Percentiles rank a stretch among this genome's conserved stretches.
Conservation (phyloP, 2,888 invertebrate genomes). For the Drosophila vallismaia region DNA sequence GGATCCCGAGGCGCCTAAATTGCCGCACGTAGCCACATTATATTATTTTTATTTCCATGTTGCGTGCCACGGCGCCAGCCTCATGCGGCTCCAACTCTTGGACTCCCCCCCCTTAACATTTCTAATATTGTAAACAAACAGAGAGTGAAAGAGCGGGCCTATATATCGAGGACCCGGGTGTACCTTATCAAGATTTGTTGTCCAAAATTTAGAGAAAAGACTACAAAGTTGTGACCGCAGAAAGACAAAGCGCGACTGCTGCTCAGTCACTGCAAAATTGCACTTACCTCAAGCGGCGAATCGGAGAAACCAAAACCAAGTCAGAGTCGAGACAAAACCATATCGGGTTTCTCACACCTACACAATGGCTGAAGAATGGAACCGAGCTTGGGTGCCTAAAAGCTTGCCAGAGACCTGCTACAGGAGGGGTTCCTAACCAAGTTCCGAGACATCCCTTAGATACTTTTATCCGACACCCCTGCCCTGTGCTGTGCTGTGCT, state of each 20-base stretch:
- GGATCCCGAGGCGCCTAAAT: constrained; percentile 69
- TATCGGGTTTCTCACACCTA: constrained; percentile 76
- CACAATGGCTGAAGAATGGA: constrained; percentile 39
- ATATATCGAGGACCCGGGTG: not conserved
- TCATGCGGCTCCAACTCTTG: constrained; percentile 29
- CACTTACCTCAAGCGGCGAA: constrained; percentile 53
- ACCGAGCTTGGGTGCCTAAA: constrained; percentile 59
- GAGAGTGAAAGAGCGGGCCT: constrained; percentile 8
- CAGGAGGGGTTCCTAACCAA: not conserved
- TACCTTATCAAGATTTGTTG: constrained; percentile 53
- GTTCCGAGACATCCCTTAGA: too few species aligned
- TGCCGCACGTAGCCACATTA: constrained; percentile 70
- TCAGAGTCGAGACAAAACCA: constrained; percentile 24
- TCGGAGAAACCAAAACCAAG: constrained; percentile 30
- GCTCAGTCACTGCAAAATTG: constrained; percentile 60
- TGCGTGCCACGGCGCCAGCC: constrained; percentile 65
- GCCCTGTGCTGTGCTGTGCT: not conserved
- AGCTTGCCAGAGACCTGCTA: constrained; percentile 55
- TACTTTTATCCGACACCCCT: not conserved
- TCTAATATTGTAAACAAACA: constrained; percentile 61
- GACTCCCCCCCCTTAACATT: too few species aligned
- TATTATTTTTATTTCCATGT: constrained; percentile 54
- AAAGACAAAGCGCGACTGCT: constrained; percentile 8
- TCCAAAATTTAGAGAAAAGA: constrained; percentile 5
- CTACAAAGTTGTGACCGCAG: constrained; percentile 24